Evolutionary conservation across 2,113 vertebrate species (phyloP), one percentile per base, ranked within the genome.

Genomic region (Myodes glareolus): DNA sequence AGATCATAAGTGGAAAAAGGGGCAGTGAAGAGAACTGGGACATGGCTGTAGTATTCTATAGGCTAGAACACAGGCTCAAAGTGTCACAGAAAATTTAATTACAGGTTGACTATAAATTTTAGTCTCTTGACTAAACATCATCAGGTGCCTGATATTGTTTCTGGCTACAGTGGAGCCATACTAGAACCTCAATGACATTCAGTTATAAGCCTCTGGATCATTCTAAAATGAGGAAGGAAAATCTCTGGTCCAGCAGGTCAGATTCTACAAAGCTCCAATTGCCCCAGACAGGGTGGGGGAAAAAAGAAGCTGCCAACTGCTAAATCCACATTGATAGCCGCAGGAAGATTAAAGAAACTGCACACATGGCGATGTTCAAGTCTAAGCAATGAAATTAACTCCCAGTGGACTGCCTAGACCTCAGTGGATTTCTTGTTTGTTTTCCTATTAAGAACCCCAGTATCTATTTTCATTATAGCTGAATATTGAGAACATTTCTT

Each of bases 1-100:
- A 99, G 98, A 99, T 99, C 98, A 99, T 98, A 98, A 98, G 98
- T 94, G 73, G 27, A 17, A 36, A 97, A 92, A 0, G 39, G 61
- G 47, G 31, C 76, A 39, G 23, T 98, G 97, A 97, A 94, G 98
- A 99, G 99, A 99, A 99, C 98, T 99, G 99, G 99, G 99, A 98
- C 99, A 99, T 99, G 99, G 98, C 99, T 99, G 98, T 99, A 99
- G 98, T 98, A 96, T 98, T 99, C 99, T 99, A 98, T 98, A 98
- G 98, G 99, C 99, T 99, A 99, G 99, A 99, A 99, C 98, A 99
- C 98, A 99, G 98, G 99, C 99, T 99, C 99, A 99, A 99, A 99
- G 98, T 99, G 99, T 99, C 99, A 99, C 95, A 98, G 96, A 98
- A 98, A 98, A 99, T 99, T 99, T 99, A 98, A 99, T 99, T 99